Conservation (phyloP, 2,888 invertebrate genomes). For the Argyresthia albistria region DNA sequence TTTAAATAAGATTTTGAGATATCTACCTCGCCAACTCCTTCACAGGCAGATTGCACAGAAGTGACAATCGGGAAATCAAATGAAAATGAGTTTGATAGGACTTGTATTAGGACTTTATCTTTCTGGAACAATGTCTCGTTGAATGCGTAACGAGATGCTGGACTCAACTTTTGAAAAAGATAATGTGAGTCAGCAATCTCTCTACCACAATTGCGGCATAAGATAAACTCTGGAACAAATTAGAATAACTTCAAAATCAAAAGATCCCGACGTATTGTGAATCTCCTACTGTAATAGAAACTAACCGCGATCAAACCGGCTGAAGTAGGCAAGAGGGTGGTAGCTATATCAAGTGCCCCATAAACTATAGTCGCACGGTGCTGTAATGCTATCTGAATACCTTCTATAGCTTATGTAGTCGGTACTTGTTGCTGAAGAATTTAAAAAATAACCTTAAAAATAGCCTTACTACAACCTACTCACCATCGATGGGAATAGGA, state of each 20-base stretch:
- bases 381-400: too few species aligned
- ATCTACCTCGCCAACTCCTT: conserved; percentile 38
- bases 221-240: conserved; percentile 30
- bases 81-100: conserved; percentile 28
- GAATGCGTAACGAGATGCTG: conserved; percentile 25
- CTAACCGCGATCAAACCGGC: background rate
- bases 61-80: conserved; percentile 35
- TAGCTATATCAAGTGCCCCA: too few species aligned
- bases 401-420: too few species aligned
- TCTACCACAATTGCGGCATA: conserved; percentile 42
- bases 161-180: conserved; percentile 28
- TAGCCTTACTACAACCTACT: background rate
- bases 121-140: conserved; percentile 34
- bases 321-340: too few species aligned
- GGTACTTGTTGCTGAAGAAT: too few species aligned
- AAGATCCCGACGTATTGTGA: background rate
- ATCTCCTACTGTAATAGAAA: too few species aligned
- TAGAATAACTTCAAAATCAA: background rate
- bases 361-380: too few species aligned
- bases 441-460: too few species aligned
- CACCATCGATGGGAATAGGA: background rate
- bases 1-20: background rate
- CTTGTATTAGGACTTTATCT: conserved; percentile 20
- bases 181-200: conserved; percentile 25
- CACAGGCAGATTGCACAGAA: conserved; percentile 27